phyloP scores from a whole-genome alignment of 2,797 vertebrate species.

The Clarias fuscus region DNA sequence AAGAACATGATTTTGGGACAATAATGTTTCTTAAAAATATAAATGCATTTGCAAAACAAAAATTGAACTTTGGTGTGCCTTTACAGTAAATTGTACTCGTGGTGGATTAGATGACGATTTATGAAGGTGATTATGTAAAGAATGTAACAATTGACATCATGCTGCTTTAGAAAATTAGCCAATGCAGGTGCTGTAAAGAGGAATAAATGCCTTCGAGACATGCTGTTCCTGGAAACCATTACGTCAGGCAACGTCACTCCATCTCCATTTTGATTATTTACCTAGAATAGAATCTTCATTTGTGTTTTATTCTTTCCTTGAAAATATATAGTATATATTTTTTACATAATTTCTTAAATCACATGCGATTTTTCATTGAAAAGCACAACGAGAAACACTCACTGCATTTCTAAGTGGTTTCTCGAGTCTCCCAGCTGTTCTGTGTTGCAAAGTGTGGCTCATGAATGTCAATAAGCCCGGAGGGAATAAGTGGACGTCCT shows the following conservation, averaged over 20 bases:
- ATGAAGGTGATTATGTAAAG: background rate
- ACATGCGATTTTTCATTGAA: background rate
- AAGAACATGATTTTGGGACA: background rate
- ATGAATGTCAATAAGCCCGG: constrained; percentile 39
- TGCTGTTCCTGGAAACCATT: background rate
- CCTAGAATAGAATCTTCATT: background rate
- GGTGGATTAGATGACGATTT: constrained; percentile 6
- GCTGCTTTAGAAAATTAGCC: background rate
- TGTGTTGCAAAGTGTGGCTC: background rate
- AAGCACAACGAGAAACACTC: background rate
- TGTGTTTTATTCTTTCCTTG: background rate
- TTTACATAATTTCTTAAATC: too few relatives aligned
- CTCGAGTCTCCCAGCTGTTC: constrained; percentile 1
- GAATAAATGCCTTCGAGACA: background rate
- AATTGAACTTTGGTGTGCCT: background rate
- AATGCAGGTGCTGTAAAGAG: background rate
- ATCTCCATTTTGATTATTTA: constrained; percentile 6
- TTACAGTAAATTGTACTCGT: background rate
- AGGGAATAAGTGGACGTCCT: constrained; percentile 10
- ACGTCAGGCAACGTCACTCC: background rate
- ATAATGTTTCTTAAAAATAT: background rate
- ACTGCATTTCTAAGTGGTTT: background rate
- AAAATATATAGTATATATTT: background rate
- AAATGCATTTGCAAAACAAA: too few relatives aligned
- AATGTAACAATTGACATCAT: background rate